Base-by-base conservation (phyloP, 2,797 vertebrate genomes). In the Danionella dracula region DNA sequence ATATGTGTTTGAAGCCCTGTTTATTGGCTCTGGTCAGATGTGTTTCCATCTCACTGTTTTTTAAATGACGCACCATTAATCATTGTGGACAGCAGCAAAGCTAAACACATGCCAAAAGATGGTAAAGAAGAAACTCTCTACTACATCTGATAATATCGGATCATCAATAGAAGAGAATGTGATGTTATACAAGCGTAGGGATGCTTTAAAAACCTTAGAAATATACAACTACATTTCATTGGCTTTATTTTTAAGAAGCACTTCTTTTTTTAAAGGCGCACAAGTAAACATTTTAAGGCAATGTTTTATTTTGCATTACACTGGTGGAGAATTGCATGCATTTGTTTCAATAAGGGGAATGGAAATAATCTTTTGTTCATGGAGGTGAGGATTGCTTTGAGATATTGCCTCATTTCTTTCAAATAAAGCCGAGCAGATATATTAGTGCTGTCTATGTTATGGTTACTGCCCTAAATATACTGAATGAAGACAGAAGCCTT, bases 301-400 rank as follows among this genome's bases (percentile, higher is more conserved):
- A 10, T 8, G 44, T 45, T 59, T 34, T 27, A 34, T 27, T 27
- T 27, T 27, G 27, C 41, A 2, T 34, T 12, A 59, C 27, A 45
- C 4, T 2, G 1, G 17, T 21, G 4, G 16, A 34, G 12, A 59
- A 59, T 34, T 59, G 29, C 56, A 44, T 12, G 11, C 41, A 59
- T 44, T 59, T 45, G 41, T 59, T 59, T 59, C 27, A 45, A 34
- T 45, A 29, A 59, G 17, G 56, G 44, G 15, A 57, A 9, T 57
- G 55, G 15, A 42, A 57, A 17, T 32, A 6, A 32, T 34, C 8
- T 20, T 29, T 6, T 27, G 4, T 56, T 45, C 32, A 32, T 12
- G 5, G 42, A 44, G 56, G 27, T 58, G 40, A 58, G 12, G 19
- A 8, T 5, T 8, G 37, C 37, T 12, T 4, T 44, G 11, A 2